phyloP scores from a whole-genome alignment of 2,888 invertebrate genomes.

The Poecilobothrus nobilitatus region DNA sequence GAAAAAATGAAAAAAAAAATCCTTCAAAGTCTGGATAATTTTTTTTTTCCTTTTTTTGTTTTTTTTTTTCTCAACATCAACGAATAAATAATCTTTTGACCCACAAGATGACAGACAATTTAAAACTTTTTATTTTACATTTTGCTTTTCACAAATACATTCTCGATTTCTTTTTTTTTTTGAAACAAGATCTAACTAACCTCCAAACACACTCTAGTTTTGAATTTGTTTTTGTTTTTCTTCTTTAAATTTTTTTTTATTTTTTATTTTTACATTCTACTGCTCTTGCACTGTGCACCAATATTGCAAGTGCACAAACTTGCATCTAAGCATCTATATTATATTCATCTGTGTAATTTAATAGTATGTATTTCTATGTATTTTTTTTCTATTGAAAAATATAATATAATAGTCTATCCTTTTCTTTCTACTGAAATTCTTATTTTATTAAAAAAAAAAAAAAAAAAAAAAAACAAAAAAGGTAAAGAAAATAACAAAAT shows the following conservation, averaged over 20 bases:
- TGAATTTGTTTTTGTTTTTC: background rate
- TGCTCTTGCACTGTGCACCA: background rate
- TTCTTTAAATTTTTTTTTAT: background rate
- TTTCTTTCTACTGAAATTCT: background rate
- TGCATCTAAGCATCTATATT: background rate
- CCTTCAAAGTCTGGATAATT: background rate
- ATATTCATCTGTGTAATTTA: background rate
- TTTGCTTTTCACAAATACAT: too few species aligned
- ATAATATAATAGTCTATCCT: background rate
- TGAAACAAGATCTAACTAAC: background rate
- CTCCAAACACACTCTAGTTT: background rate
- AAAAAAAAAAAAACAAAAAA: background rate
- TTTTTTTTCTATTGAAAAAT: background rate
- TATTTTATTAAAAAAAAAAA: background rate
- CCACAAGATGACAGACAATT: conserved; percentile 3
- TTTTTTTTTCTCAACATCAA: background rate
- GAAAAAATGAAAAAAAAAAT: too few species aligned
- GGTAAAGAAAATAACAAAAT: background rate
- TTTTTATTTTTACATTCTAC: background rate
- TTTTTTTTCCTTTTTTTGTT: too few species aligned
- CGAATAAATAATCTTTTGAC: conserved; percentile 1
- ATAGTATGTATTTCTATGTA: background rate
- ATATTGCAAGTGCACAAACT: background rate
- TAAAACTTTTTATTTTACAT: too few species aligned
- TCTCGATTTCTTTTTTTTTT: background rate